phyloP scores from a whole-genome alignment of 2,888 invertebrate species.

The Agrilus cyanescens region DNA sequence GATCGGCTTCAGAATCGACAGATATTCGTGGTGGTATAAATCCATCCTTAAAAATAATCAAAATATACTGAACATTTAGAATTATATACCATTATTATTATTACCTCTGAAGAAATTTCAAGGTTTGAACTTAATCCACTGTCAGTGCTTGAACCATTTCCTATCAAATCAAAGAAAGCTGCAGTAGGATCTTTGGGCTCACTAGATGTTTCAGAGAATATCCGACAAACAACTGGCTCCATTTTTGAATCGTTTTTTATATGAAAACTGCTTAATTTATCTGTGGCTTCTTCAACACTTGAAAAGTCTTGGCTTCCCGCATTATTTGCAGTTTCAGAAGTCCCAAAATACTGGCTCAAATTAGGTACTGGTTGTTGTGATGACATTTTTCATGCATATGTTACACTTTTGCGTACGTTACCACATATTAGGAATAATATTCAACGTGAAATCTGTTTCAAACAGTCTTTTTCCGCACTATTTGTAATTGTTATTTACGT shows the following conservation, averaged over 20 bases:
- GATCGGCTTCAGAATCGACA: constrained; percentile 43
- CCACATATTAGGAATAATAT: too few relatives aligned
- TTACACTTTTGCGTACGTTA: too few relatives aligned
- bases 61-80: not conserved
- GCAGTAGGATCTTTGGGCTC: constrained; percentile 34
- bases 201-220: constrained; percentile 35
- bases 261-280: constrained; percentile 19
- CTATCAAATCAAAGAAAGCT: constrained; percentile 38
- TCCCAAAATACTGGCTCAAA: constrained; percentile 46
- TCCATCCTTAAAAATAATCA: constrained; percentile 23
- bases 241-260: constrained; percentile 19
- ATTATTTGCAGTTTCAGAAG: constrained; percentile 14
- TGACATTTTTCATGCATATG: constrained; percentile 12
- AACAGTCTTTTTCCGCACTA: too few relatives aligned
- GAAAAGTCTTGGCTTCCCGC: constrained; percentile 21
- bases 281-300: constrained; percentile 21
- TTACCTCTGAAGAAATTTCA: not conserved
- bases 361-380: constrained; percentile 41
- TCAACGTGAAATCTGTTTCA: too few relatives aligned
- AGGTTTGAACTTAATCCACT: constrained; percentile 5
- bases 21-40: constrained; percentile 28
- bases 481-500: too few relatives aligned
- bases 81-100: not conserved
- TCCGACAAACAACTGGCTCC: constrained; percentile 37
- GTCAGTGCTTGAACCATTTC: constrained; percentile 21